Conservation (phyloP, 2,113 vertebrate species). For the Chiloscyllium plagiosum region DNA sequence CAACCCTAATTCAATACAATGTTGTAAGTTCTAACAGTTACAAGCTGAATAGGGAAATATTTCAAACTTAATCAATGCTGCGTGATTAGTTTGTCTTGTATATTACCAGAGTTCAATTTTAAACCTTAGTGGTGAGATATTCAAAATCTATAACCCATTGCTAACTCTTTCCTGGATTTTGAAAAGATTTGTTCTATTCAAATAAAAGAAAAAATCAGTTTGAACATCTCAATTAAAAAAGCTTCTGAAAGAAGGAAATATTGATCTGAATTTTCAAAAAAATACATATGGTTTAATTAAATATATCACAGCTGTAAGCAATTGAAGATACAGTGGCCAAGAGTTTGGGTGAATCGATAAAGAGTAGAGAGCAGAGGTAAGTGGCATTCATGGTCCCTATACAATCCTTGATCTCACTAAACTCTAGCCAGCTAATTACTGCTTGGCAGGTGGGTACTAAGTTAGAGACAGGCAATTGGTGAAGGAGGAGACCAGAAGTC, state of each 20-base stretch:
- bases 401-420: too few relatives aligned
- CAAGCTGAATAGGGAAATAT: neutral
- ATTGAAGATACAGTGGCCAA: neutral
- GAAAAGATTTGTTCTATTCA: neutral
- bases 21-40: neutral
- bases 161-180: neutral
- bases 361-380: too few relatives aligned
- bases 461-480: too few relatives aligned
- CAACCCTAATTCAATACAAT: neutral
- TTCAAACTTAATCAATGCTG: neutral
- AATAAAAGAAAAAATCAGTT: neutral
- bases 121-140: neutral
- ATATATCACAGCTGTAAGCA: neutral
- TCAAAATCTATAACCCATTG: neutral
- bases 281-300: neutral
- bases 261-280: neutral
- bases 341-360: too few relatives aligned
- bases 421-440: too few relatives aligned
- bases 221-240: neutral
- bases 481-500: too few relatives aligned
- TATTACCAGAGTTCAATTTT: neutral
- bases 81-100: neutral
- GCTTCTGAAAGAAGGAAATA: neutral
- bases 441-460: too few relatives aligned
- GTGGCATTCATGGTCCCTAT: too few relatives aligned